Evolutionary conservation across 2,888 invertebrate species (phyloP).

Genomic region (Macropis europaea): DNA sequence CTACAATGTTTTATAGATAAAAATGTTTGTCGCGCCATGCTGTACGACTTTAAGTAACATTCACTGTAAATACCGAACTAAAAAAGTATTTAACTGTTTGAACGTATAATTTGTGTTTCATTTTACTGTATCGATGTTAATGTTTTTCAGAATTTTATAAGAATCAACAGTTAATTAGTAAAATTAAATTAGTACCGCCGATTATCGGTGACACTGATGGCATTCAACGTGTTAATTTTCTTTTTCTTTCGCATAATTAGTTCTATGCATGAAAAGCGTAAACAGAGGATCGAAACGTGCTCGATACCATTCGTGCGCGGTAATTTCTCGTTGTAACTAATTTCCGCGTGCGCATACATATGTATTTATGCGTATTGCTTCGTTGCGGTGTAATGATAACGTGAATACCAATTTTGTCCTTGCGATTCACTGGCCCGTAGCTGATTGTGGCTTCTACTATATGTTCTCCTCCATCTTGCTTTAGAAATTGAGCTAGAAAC

Average conservation of each 20-base stretch:
- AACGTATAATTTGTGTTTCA: no score
- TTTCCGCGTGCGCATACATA: conserved; percentile 24
- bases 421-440: conserved; percentile 19
- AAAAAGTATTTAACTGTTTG: no score
- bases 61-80: no score
- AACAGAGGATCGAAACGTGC: conserved; percentile 11
- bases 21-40: no score
- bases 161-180: no score
- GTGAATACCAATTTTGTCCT: conserved; percentile 12
- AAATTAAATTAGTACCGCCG: no score
- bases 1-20: no score
- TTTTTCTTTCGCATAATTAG: background rate
- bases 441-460: conserved; percentile 18
- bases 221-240: no score
- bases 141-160: no score
- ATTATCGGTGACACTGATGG: no score
- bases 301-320: background rate
- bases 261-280: conserved; percentile 33
- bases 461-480: background rate
- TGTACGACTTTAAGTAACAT: no score
- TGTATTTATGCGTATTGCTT: conserved; percentile 16
- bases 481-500: background rate
- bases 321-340: conserved; percentile 26
- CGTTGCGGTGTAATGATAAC: conserved; percentile 25
- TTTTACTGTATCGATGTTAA: no score